Evolutionary conservation across 2,888 invertebrate species (phyloP).

Genomic region (Taenaris catops): DNA sequence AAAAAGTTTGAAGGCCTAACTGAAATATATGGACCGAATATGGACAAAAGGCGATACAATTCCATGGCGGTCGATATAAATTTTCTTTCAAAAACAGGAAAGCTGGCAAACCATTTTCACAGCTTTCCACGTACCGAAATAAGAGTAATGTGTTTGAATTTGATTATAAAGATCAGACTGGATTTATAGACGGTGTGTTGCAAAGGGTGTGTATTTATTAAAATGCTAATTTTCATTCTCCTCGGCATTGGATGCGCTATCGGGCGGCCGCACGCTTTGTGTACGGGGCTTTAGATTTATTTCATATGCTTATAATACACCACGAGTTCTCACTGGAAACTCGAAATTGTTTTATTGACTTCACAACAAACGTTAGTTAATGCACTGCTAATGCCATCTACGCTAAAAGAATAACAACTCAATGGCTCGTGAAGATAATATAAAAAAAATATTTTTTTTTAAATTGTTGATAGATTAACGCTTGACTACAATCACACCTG

Average conservation of each 20-base stretch:
- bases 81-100: constrained; percentile 18
- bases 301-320: constrained; percentile 54
- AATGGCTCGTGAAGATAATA: no score
- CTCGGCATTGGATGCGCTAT: constrained; percentile 74
- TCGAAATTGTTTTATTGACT: no score
- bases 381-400: no score
- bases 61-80: constrained; percentile 15
- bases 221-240: constrained; percentile 75
- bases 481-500: no score
- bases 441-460: no score
- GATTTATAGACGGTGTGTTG: constrained; percentile 73
- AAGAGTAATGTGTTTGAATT: constrained; percentile 73
- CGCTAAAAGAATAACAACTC: no score
- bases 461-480: no score
- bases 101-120: constrained; percentile 26
- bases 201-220: constrained; percentile 80
- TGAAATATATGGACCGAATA: constrained; percentile 7
- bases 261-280: constrained; percentile 72
- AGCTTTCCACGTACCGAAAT: constrained; percentile 52
- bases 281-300: constrained; percentile 72
- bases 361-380: no score
- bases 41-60: constrained; percentile 5
- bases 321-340: constrained; percentile 38
- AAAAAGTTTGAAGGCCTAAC: constrained; percentile 3
- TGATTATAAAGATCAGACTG: constrained; percentile 73